These are phyloP conservation scores for Netelia virgata DNA, from an alignment of 2,888 invertebrate genomes.

Conservation along the genomic window DNA sequence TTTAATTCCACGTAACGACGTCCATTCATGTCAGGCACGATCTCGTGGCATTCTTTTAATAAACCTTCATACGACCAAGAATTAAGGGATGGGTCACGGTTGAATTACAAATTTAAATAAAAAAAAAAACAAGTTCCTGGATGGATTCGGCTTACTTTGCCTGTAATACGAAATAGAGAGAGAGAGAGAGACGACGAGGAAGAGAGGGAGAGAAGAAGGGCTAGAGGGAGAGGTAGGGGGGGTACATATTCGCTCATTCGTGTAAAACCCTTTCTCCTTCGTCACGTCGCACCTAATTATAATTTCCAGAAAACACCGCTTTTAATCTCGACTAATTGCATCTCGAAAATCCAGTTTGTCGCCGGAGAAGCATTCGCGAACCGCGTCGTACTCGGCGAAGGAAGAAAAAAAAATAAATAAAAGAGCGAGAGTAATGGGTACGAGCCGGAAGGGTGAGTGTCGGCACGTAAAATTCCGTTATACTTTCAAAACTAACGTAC, in stretches of 20 bases:
- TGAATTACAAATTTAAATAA: slow-evolving; percentile 6
- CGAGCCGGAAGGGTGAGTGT: slow-evolving; percentile 34
- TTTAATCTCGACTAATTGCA: slow-evolving; percentile 61
- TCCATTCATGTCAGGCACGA: no score
- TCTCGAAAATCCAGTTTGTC: slow-evolving; percentile 58
- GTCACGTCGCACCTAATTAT: slow-evolving; percentile 55
- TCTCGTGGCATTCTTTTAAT: neutral
- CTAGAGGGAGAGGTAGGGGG: neutral
- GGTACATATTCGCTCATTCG: slow-evolving; percentile 16
- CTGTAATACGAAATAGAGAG: no score
- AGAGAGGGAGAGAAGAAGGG: no score
- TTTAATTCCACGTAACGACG: no score
- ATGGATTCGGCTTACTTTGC: neutral
- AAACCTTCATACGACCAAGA: neutral
- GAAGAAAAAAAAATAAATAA: slow-evolving; percentile 33
- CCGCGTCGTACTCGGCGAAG: slow-evolving; percentile 19
- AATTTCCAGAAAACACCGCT: slow-evolving; percentile 54
- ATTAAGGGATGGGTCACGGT: slow-evolving; percentile 1
- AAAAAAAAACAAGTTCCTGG: neutral
- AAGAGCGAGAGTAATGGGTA: neutral
- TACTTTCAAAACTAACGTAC: slow-evolving; percentile 27
- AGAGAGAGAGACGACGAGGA: no score
- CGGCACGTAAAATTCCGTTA: slow-evolving; percentile 42
- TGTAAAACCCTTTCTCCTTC: slow-evolving; percentile 38
- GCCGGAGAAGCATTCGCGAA: slow-evolving; percentile 31